Base-by-base conservation (phyloP, 2,888 invertebrate genomes). In the Tetramorium bicarinatum region DNA sequence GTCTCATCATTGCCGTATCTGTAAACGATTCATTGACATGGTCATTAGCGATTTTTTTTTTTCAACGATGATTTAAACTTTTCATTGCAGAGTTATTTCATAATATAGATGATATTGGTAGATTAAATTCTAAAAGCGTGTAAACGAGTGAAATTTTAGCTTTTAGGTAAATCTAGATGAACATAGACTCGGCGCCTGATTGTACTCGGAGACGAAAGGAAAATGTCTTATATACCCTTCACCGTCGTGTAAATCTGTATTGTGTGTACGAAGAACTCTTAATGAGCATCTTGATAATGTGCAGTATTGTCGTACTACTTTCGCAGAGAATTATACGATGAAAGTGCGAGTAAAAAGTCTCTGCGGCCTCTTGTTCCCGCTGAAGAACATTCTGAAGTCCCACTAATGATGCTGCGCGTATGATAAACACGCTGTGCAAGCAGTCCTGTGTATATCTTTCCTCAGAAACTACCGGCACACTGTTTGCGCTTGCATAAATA, bases 341-440 rank as follows among this genome's bases (percentile, higher is more conserved):
- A 80, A 72, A 72, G 72, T 80, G 59, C 79, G 72, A 71, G 71
- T 56, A 69, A 80, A 80, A 72, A 80, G 47, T 72, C 72, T 71
- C 25, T 38, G 56, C 79, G 79, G 72, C 79, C 59, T 80, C 25
- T 72, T 59, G 47, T 72, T 72, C 34, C 38, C 72, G 59, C 47
- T 59, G 56, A 59, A 47, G 44, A 79, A 80, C 34, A 72, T 59
- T 80, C 72, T 59, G 21, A 80, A 71, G 72, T 72, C 59, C 72
- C 72, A 47, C 79, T 80, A 80, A 80, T 80, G 79, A 80, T 80
- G 79, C 79, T 72, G 79, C 79, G 72, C 38, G 79, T 80, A 80
- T 80, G 72, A 80, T 80, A 80, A 80, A 80, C 79, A 79, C 25
- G 44, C 56, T 71, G 47, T 72, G 56, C 38, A 59, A 61, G 56